These are phyloP conservation scores for Augochlora pura DNA, from an alignment of 1,140 invertebrate species.

Conservation along the genomic window DNA sequence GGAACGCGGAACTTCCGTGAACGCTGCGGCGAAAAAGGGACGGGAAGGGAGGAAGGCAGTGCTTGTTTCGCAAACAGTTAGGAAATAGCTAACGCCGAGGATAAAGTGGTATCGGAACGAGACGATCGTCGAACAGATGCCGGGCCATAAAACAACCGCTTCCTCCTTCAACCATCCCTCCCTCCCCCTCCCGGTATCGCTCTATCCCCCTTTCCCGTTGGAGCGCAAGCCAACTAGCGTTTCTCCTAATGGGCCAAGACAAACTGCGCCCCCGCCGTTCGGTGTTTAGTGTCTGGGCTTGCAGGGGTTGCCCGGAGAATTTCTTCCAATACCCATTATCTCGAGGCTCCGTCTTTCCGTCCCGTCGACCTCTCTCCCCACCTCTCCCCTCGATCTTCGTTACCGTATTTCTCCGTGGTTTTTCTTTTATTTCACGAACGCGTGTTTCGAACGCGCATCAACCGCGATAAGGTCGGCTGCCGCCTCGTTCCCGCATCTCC, in stretches of 20 bases:
- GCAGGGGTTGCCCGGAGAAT: slow-evolving; percentile 67
- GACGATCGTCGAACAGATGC: slow-evolving; percentile 81
- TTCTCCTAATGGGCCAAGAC: slow-evolving; percentile 80
- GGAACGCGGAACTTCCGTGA: slow-evolving; percentile 45
- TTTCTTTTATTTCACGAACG: slow-evolving; percentile 41
- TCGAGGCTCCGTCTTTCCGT: slow-evolving; percentile 54
- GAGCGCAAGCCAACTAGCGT: slow-evolving; percentile 78
- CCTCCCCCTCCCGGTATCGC: slow-evolving; percentile 72
- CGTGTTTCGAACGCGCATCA: slow-evolving; percentile 15
- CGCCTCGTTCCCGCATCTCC: neutral
- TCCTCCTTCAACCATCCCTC: too few species aligned
- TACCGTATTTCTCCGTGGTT: slow-evolving; percentile 26
- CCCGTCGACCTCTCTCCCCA: neutral
- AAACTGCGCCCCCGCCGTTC: slow-evolving; percentile 77
- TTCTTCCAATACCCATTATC: slow-evolving; percentile 73
- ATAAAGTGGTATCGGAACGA: slow-evolving; percentile 82
- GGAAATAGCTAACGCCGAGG: slow-evolving; percentile 79
- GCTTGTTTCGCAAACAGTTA: slow-evolving; percentile 80
- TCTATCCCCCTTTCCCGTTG: slow-evolving; percentile 58
- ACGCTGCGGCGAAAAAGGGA: slow-evolving; percentile 33
- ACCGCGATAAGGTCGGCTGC: slow-evolving; percentile 21
- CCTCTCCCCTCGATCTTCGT: neutral
- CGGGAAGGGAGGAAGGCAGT: slow-evolving; percentile 46
- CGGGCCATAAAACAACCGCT: slow-evolving; percentile 79
- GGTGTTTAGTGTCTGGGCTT: slow-evolving; percentile 72